Percentiles rank a stretch among this genome's conserved stretches.
Evolutionary conservation across 2,113 vertebrate genomes (phyloP).

Genomic region (Hyperopisus bebe): DNA sequence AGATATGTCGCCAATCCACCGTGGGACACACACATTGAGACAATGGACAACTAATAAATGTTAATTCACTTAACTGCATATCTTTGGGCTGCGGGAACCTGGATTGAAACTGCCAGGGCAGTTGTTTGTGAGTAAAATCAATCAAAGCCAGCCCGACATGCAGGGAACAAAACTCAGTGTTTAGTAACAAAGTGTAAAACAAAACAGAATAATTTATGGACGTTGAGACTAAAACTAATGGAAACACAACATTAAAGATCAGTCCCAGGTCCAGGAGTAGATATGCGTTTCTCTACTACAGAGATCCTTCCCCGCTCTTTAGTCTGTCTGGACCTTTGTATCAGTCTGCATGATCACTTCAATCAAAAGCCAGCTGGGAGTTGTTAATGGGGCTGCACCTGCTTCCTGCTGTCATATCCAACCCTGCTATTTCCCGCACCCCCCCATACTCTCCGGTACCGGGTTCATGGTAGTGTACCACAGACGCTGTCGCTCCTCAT

Average conservation of each 20-base stretch:
- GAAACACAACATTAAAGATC: background rate
- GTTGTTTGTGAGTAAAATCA: background rate
- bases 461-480: background rate
- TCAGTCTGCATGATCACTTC: background rate
- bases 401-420: background rate
- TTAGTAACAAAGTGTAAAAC: background rate
- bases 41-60: background rate
- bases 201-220: background rate
- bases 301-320: background rate
- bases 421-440: background rate
- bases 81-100: background rate
- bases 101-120: background rate
- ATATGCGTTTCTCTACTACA: background rate
- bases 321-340: background rate
- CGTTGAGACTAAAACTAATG: background rate
- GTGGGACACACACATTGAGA: background rate
- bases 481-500: background rate
- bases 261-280: background rate
- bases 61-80: background rate
- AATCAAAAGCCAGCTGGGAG: background rate
- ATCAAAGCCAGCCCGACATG: background rate
- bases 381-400: background rate
- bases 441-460: background rate
- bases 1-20: background rate
- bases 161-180: background rate